Conservation (phyloP, 2,888 invertebrate genomes). For the Drosophila parthenogenetica region DNA sequence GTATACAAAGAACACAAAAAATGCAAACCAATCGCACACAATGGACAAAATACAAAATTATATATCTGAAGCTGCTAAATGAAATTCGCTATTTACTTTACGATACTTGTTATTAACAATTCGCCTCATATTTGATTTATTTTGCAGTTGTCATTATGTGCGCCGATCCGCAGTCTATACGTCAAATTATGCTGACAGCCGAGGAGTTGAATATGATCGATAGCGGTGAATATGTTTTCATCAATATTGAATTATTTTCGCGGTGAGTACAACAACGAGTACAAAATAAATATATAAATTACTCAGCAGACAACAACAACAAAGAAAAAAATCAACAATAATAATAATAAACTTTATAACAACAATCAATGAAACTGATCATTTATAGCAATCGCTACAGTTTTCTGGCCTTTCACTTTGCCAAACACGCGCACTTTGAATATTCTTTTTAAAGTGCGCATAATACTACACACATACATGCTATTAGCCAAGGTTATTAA, state of each 20-base stretch:
- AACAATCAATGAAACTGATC: constrained; percentile 53
- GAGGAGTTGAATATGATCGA: constrained; percentile 97
- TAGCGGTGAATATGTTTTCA: constrained; percentile 98
- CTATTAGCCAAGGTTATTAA: constrained; percentile 74
- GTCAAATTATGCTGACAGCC: constrained; percentile 97
- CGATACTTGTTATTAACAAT: constrained; percentile 22
- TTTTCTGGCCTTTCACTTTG: constrained; percentile 74
- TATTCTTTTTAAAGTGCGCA: constrained; percentile 75
- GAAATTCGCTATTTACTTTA: constrained; percentile 26
- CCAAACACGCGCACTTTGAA: constrained; percentile 68
- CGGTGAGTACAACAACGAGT: constrained; percentile 88
- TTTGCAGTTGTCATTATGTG: constrained; percentile 97
- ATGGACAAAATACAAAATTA: constrained; percentile 5
- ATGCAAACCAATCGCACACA: constrained; percentile 20
- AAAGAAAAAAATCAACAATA: constrained; percentile 13
- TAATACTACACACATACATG: constrained; percentile 35
- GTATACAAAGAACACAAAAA: constrained; percentile 1
- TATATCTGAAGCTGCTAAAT: constrained; percentile 23
- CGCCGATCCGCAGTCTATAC: constrained; percentile 94
- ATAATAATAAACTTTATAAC: constrained; percentile 16
- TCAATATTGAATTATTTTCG: constrained; percentile 98
- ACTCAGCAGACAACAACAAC: constrained; percentile 33
- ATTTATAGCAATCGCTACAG: constrained; percentile 64
- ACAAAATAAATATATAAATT: constrained; percentile 56
- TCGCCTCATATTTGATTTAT: constrained; percentile 84